Evolutionary conservation across 2,888 invertebrate genomes (phyloP), one percentile per base, ranked within the genome.

Genomic region (Drosophila kanekoi): DNA sequence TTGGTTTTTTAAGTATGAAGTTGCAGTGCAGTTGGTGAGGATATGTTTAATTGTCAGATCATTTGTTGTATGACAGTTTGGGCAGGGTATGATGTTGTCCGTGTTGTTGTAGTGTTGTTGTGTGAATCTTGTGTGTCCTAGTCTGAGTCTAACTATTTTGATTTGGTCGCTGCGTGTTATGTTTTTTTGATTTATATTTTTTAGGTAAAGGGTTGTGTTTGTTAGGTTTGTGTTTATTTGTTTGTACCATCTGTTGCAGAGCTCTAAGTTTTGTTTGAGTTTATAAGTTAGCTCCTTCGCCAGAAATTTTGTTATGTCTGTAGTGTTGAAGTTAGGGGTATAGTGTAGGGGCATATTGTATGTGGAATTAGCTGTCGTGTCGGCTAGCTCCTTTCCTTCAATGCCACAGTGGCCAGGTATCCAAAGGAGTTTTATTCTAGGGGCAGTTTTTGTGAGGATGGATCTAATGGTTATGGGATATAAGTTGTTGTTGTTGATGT

Each of bases 401-500:
- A 38, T 38, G n/a, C n/a, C n/a, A 38, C 6, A 38, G n/a, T 38
- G 38, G 37, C 3, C 38, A 8, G 38, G 38, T 14, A 38, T n/a
- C 38, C 38, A 38, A 5, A 14, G 38, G n/a, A 38, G 38, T 14
- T 38, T 38, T n/a, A 38, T 38, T 14, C n/a, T 38, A 8, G 38
- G 38, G 14, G 3, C 33, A 11, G 33, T 33, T 37, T 37, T 37
- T 6, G 37, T n/a, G 37, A 37, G 37, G 13, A n/a, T 6, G 37
- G 37, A 13, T 37, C 37, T 37, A 5, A 37, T 37, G 13, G 37
- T 45, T 45, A 18, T 16, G 10, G 45, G 37, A 11, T 52, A 38
- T 47, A 58, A 11, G 14, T 58, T 58, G 28, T 57, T 57, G 45
- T 47, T 57, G 45, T 47, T 40, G 18, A 37, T 59, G 23, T 59